A percentile compares a stretch with the other conserved stretches of the same genome.
These are phyloP conservation scores for Euphonia xanthogaster DNA, from an alignment of 2,797 vertebrate genomes.

Conservation along the genomic window DNA sequence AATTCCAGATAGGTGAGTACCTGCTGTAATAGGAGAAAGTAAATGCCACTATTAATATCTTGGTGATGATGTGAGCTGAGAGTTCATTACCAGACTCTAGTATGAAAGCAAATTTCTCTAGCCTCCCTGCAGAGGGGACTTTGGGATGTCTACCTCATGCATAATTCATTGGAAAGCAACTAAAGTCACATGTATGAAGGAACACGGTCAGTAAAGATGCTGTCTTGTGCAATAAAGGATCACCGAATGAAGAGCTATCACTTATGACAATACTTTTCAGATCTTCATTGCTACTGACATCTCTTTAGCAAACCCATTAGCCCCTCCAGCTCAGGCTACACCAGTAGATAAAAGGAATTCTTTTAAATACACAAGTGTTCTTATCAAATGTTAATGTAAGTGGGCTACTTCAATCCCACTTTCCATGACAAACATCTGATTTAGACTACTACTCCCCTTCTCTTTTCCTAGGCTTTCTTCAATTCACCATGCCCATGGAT, in stretches of 20 bases:
- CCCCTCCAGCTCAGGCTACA: background rate
- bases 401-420: background rate
- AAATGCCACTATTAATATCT: background rate
- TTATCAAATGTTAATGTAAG: background rate
- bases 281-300: background rate
- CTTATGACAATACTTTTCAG: background rate
- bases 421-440: background rate
- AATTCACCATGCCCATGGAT: background rate
- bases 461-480: background rate
- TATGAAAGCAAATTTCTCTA: background rate
- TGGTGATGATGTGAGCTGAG: background rate
- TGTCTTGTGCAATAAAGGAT: conserved; percentile 22
- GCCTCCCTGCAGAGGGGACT: background rate
- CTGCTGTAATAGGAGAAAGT: background rate
- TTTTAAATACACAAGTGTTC: background rate
- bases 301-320: background rate
- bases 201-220: background rate
- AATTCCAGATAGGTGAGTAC: background rate
- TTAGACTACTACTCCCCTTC: background rate
- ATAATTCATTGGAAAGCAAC: background rate
- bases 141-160: background rate
- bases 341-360: background rate
- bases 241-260: background rate
- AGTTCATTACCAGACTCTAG: background rate
- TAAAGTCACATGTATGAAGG: background rate